These are phyloP conservation scores for Actinemys pallida DNA, from an alignment of 2,113 vertebrate genomes.

Conservation along the genomic window DNA sequence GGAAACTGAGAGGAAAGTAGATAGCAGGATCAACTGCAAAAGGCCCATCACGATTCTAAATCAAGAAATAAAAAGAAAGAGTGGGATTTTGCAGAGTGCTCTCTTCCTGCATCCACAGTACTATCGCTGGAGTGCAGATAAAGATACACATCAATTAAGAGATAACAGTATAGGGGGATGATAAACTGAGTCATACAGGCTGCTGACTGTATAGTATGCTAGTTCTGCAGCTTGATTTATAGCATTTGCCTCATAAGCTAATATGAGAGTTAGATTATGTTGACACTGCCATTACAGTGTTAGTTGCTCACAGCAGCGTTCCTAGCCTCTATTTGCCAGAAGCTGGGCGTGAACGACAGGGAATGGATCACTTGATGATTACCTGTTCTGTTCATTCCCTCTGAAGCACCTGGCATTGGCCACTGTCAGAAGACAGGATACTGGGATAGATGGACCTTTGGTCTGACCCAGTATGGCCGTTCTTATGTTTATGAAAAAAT, in stretches of 20 bases:
- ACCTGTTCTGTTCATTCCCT: background rate
- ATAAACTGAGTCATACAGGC: background rate
- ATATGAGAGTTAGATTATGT: background rate
- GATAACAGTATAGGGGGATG: accelerated
- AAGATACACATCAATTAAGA: background rate
- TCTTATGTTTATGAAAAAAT: background rate
- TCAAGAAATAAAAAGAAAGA: background rate
- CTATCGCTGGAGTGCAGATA: background rate
- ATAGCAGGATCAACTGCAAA: conserved; percentile 28
- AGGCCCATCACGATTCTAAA: conserved; percentile 22
- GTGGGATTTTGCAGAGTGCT: background rate
- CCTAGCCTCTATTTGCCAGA: background rate
- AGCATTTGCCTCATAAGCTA: background rate
- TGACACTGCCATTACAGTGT: background rate
- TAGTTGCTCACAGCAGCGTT: background rate
- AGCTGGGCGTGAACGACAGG: background rate
- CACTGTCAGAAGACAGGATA: background rate
- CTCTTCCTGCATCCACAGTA: background rate
- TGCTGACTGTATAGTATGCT: background rate
- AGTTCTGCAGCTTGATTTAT: background rate
- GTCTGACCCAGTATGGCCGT: background rate
- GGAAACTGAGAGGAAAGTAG: conserved; percentile 17
- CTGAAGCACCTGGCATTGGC: background rate
- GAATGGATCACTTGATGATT: background rate
- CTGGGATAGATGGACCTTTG: background rate